Base-by-base conservation (phyloP, 2,797 vertebrate genomes). In the Hippoglossus hippoglossus region DNA sequence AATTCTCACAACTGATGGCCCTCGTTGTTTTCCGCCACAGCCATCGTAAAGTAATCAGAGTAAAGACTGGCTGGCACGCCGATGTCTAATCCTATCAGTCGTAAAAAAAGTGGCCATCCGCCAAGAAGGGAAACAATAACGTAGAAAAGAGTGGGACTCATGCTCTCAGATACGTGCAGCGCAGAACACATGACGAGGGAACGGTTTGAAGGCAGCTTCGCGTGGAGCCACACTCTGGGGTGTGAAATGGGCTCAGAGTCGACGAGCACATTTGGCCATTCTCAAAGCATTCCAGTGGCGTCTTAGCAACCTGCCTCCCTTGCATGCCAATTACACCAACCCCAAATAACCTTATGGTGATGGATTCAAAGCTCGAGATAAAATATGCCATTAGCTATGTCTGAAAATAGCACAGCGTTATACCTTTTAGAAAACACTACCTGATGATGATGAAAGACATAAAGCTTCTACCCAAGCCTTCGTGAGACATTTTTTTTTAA, bases 71-170 rank as follows among this genome's bases (percentile, higher is more conserved):
- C 84, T 81, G 77, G 84, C 76, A 75, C 65, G 75, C 77, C 31
- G 57, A 77, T 36, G 76, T 84, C 88, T 91, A 93, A 92, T 93
- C 89, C 91, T 71, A 79, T 93, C 80, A 89, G 79, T 72, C 63
- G 69, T 75, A 86, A 49, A 21, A 75, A 87, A 75, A 87, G 82
- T 67, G 67, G 82, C 81, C 67, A 81, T 77, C 61, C 79, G 85
- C 87, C 83, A 85, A 85, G 73, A 77, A 77, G 73, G 80, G 68
- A 77, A 79, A 87, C 36, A 74, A 47, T 63, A 64, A 70, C 54
- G 21, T 39, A 80, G 60, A 75, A 82, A 81, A 79, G 50, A 74
- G 69, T 57, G 67, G 64, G 75, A 83, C 59, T 73, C 58, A 2
- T 58, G 63, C 64, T 75, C 74, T 59, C 65, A 74, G 75, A 80